Evolutionary conservation across 2,113 vertebrate species (phyloP), one percentile per base, ranked within the genome.

Genomic region (Thomomys bottae): DNA sequence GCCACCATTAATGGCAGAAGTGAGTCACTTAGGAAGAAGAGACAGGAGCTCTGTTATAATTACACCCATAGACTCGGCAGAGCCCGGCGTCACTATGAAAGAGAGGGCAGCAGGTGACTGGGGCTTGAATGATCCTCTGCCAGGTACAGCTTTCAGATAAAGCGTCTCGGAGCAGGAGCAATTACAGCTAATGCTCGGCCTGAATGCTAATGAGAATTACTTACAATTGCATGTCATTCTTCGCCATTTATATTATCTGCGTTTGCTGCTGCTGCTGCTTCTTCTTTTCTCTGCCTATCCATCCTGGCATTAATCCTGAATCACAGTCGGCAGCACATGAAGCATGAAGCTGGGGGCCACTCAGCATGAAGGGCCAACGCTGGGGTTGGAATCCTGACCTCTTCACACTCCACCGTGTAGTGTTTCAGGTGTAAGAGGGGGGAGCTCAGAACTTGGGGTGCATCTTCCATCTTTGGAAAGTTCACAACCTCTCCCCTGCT

Each of bases 1-100:
- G 90, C 79, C 79, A 94, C 88, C 94, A 84, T 89, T 95, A 96
- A 91, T 68, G 84, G 86, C 83, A 96, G 87, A 93, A 96, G 85
- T 95, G 94, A 96, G 95, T 96, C 96, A 96, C 93, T 96, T 94
- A 95, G 72, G 95, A 95, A 94, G 87, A 94, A 95, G 94, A 91
- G 40, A 89, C 8, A 0, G 90, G 84, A 91, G 93, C 89, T 92
- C 90, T 95, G 91, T 93, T 95, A 78, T 83, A 94, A 97, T 94
- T 93, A 89, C 77, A 84, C 90, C 87, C 83, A 0, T 0, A 82
- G 91, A 93, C 83, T 82, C 93, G 73, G 92, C 88, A 92, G 82
- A 78, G 90, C 90, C 90, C 93, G 9, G 83, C 18, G 1, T 93
- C 86, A 84, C 73, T 76, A 70, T 89, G 89, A 94, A 93, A 93